These are phyloP conservation scores for Drosophila mojavensis DNA, from an alignment of 1,140 invertebrate species.

Conservation along the genomic window DNA sequence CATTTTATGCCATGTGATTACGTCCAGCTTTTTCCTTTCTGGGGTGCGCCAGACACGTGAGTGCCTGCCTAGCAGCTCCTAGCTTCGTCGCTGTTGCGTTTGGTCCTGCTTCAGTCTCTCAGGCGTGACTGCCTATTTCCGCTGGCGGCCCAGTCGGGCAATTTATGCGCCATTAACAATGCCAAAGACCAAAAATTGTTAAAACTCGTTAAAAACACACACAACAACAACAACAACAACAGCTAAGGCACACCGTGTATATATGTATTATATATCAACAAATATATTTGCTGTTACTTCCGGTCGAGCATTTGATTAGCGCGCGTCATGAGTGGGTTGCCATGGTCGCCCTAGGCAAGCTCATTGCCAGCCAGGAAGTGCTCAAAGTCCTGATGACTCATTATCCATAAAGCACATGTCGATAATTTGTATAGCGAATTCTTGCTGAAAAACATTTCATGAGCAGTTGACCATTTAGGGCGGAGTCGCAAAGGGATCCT, in stretches of 20 bases:
- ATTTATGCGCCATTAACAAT: slow-evolving; percentile 65
- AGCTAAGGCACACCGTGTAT: not conserved
- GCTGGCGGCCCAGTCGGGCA: slow-evolving; percentile 34
- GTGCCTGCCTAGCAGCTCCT: slow-evolving; percentile 2
- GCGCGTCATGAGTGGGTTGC: slow-evolving; percentile 49
- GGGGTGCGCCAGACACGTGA: slow-evolving; percentile 76
- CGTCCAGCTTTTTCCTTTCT: slow-evolving; percentile 47
- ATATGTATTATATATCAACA: slow-evolving; percentile 13
- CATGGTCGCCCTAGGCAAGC: slow-evolving; percentile 24
- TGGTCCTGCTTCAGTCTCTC: slow-evolving; percentile 62
- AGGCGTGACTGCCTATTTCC: slow-evolving; percentile 81
- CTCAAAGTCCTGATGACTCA: slow-evolving; percentile 3
- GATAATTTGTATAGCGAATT: too few species aligned
- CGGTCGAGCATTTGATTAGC: slow-evolving; percentile 44
- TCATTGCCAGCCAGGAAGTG: slow-evolving; percentile 9
- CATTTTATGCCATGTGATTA: slow-evolving; percentile 75
- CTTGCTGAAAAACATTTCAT: too few species aligned
- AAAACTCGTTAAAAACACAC: slow-evolving; percentile 41
- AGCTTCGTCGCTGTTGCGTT: not conserved
- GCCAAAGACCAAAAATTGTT: slow-evolving; percentile 36
- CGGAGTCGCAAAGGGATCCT: too few species aligned
- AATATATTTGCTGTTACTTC: slow-evolving; percentile 62
- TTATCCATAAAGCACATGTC: not conserved
- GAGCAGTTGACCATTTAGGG: too few species aligned
- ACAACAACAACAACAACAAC: not conserved